Base-by-base conservation (phyloP, 2,888 invertebrate genomes). In the Lasioglossum zephyrum region DNA sequence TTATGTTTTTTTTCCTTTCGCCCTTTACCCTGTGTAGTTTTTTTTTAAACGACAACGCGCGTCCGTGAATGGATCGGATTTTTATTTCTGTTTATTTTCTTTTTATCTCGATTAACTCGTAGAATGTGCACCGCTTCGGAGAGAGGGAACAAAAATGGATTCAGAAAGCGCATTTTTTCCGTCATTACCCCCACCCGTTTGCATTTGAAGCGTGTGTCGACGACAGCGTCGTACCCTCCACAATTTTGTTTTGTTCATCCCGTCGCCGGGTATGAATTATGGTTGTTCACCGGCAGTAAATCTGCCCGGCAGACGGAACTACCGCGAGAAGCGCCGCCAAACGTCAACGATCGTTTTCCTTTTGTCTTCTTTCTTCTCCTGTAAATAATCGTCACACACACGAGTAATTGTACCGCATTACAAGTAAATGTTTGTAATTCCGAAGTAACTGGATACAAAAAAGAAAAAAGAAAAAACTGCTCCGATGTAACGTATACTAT, bases 301-400 rank as follows among this genome's bases (percentile, higher is more conserved):
- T 26, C 5, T 26, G 6, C 26, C 26, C 5, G 60, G 26, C 26
- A 2, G 60, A 60, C 60, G 16, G 16, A 60, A 26, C 22, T 22
- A 53, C 0, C 8, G 2, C 26, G 26, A 31, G 60, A 60, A 26
- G 26, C 60, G 26, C 79, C 81, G 39, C 57, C 76, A 76, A 81
- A 60, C 83, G 82, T 49, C 84, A 82, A 88, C 81, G 88, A 88
- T 82, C 88, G 88, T 86, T 82, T 80, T 18, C 4, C 13, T 66
- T 66, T 8, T 86, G 79, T 78, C 74, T 84, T 53, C 22, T 86
- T 81, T 79, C 36, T 36, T 80, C 77, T 82, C 92, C 90, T 94
- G 94, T 94, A 94, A 93, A 93, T 94, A 94, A 92, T 93, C 90
- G 91, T 90, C 53, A 53, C 92, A 93, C 81, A 91, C 93, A 91